Conservation (phyloP, 2,888 invertebrate species). For the Furcula furcula region DNA sequence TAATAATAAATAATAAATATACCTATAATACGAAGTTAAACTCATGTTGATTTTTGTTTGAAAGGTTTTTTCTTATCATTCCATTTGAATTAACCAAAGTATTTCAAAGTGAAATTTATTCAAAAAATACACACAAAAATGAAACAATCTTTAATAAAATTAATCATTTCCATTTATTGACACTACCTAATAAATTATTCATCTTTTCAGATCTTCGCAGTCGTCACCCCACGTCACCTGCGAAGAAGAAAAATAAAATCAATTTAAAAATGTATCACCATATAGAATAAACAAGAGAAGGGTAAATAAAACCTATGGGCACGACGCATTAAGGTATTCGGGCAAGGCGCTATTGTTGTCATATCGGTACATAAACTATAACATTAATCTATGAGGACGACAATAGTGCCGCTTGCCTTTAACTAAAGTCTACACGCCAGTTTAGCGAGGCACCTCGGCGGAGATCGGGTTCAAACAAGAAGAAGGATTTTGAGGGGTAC, state of each 20-base stretch:
- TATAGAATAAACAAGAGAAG: conserved; percentile 52
- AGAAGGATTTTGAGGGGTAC: conserved; percentile 26
- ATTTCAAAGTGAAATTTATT: no score
- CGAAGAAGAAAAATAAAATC: conserved; percentile 34
- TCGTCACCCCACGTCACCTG: conserved; percentile 31
- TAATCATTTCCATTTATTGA: no score
- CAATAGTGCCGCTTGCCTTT: conserved; percentile 72
- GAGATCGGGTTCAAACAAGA: conserved; percentile 4
- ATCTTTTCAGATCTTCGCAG: conserved; percentile 15
- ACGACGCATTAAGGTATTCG: conserved; percentile 69
- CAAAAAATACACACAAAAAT: no score
- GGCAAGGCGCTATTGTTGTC: conserved; percentile 75
- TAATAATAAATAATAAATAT: no score
- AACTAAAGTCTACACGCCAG: conserved; percentile 47
- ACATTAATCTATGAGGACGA: conserved; percentile 74
- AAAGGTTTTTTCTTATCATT: no score
- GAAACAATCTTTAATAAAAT: no score
- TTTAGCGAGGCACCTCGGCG: conserved; percentile 33
- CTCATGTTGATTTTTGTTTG: no score
- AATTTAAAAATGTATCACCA: conserved; percentile 47
- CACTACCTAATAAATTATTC: background rate
- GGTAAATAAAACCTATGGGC: conserved; percentile 69
- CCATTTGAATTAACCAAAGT: no score
- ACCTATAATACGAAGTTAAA: no score
- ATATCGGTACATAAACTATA: conserved; percentile 77